Evolutionary conservation across 1,140 invertebrate genomes (phyloP).

Genomic region (Caenorhabditis brenneri): DNA sequence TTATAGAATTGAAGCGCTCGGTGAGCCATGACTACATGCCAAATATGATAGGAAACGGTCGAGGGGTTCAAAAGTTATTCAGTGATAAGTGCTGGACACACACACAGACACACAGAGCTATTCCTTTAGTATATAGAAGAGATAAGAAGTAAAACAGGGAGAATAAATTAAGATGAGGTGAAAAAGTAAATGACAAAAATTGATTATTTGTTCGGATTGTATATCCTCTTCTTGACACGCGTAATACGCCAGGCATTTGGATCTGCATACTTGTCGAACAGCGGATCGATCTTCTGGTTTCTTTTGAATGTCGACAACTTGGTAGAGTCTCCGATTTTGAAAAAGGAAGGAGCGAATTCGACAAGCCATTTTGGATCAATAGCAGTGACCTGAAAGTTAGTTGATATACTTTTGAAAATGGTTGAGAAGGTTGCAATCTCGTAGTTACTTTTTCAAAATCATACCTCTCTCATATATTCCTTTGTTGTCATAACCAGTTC

Average conservation of each 20-base stretch:
- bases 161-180: not conserved
- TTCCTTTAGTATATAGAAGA: too few relatives aligned
- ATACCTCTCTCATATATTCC: slow-evolving; percentile 97
- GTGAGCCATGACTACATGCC: too few relatives aligned
- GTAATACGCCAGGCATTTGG: slow-evolving; percentile 99
- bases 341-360: slow-evolving; percentile 98
- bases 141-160: not conserved
- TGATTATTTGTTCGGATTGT: slow-evolving; percentile 71
- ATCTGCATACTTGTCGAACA: slow-evolving; percentile 99
- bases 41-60: too few relatives aligned
- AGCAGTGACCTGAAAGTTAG: slow-evolving; percentile 77
- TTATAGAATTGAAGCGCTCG: too few relatives aligned
- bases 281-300: slow-evolving; percentile 93
- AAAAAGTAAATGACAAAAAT: not conserved
- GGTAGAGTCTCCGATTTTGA: slow-evolving; percentile 97
- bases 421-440: too few relatives aligned
- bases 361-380: slow-evolving; percentile 99
- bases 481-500: slow-evolving; percentile 98
- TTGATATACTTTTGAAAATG: too few relatives aligned
- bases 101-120: too few relatives aligned
- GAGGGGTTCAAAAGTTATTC: too few relatives aligned
- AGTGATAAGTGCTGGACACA: too few relatives aligned
- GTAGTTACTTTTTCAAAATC: not conserved
- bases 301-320: slow-evolving; percentile 99
- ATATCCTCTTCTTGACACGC: slow-evolving; percentile 78